Conservation (phyloP, 2,113 vertebrate species). For the Trichomycterus rosablanca region DNA sequence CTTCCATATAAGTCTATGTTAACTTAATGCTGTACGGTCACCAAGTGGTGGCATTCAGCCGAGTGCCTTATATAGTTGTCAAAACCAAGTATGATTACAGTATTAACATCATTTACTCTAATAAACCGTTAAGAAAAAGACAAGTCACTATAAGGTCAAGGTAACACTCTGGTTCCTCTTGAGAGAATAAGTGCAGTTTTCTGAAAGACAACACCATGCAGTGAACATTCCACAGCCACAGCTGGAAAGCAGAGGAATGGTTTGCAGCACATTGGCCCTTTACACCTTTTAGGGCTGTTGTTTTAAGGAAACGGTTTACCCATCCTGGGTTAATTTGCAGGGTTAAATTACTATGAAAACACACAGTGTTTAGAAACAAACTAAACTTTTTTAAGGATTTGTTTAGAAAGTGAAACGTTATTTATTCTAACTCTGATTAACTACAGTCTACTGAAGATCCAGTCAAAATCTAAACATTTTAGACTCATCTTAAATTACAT, state of each 20-base stretch:
- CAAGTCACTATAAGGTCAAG: slow-evolving; percentile 40
- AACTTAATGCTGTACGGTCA: slow-evolving; percentile 56
- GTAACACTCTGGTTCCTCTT: neutral
- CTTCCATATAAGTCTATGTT: slow-evolving; percentile 73
- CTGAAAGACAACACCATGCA: slow-evolving; percentile 32
- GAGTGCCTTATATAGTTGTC: slow-evolving; percentile 62
- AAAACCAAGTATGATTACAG: slow-evolving; percentile 39
- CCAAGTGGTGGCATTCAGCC: slow-evolving; percentile 47
- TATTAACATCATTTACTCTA: slow-evolving; percentile 41
- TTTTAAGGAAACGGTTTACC: slow-evolving; percentile 12
- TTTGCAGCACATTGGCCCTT: slow-evolving; percentile 1
- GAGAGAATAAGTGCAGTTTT: slow-evolving; percentile 25
- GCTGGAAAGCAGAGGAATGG: slow-evolving; percentile 10
- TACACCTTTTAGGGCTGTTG: slow-evolving; percentile 18
- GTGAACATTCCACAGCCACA: slow-evolving; percentile 6
- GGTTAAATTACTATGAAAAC: slow-evolving; percentile 53
- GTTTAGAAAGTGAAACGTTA: neutral
- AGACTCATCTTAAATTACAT: no score
- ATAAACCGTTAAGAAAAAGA: slow-evolving; percentile 32
- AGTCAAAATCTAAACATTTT: no score
- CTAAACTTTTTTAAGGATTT: neutral
- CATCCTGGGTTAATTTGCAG: slow-evolving; percentile 28
- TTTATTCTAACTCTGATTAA: no score
- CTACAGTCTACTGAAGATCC: no score
- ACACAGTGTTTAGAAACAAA: slow-evolving; percentile 51